Percentiles rank a stretch among this genome's conserved stretches.
These are phyloP conservation scores for Hermodice carunculata DNA, from an alignment of 2,888 invertebrate genomes.

Conservation along the genomic window DNA sequence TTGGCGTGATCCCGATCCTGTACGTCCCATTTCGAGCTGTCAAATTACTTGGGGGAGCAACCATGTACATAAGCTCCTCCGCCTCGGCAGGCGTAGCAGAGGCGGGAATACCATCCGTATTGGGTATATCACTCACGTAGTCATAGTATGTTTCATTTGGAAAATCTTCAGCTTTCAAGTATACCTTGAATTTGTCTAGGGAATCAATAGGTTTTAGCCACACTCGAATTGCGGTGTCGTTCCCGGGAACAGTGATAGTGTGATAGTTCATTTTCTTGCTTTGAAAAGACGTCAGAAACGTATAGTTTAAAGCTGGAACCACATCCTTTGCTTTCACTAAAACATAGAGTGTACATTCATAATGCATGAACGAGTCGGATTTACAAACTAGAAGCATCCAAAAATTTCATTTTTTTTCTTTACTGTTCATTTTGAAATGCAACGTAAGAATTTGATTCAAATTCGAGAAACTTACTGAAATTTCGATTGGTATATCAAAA, in stretches of 20 bases:
- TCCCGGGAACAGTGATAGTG: conserved; percentile 51
- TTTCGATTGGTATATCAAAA: too few species aligned
- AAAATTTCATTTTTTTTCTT: too few species aligned
- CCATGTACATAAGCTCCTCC: conserved; percentile 55
- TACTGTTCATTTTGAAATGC: too few species aligned
- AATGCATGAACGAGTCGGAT: too few species aligned
- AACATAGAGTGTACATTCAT: too few species aligned
- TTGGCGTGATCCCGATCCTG: conserved; percentile 58
- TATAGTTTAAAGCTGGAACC: conserved; percentile 14
- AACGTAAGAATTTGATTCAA: too few species aligned
- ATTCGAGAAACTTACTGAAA: too few species aligned
- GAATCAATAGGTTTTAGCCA: conserved; percentile 47
- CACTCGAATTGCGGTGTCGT: conserved; percentile 58
- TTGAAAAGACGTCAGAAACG: conserved; percentile 18
- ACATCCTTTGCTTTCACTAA: conserved; percentile 25
- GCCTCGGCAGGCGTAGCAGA: conserved; percentile 9
- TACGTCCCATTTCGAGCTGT: conserved; percentile 63
- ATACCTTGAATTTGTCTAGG: conserved; percentile 45
- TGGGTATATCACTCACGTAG: conserved; percentile 52
- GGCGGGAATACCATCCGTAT: background rate
- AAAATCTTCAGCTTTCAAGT: conserved; percentile 40
- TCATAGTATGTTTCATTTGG: conserved; percentile 63
- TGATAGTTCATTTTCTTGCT: conserved; percentile 24
- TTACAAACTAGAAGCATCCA: too few species aligned
- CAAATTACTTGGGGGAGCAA: conserved; percentile 52